These are phyloP conservation scores for Coptodon rendalli DNA, from an alignment of 2,113 vertebrate genomes.

Conservation along the genomic window DNA sequence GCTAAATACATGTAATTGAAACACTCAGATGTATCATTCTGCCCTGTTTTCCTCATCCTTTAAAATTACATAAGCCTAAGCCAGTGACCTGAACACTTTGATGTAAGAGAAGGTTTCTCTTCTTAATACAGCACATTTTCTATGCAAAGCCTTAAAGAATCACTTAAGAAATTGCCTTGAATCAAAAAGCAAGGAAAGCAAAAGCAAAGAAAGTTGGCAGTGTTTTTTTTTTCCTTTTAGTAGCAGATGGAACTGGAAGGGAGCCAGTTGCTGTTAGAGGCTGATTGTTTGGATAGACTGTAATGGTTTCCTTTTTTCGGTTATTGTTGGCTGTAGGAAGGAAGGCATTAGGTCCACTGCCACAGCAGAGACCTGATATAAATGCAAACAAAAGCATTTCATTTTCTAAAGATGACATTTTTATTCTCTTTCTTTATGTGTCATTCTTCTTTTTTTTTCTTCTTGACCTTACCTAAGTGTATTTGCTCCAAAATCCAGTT, in stretches of 20 bases:
- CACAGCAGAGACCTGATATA: neutral
- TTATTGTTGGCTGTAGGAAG: neutral
- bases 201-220: neutral
- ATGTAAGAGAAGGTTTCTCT: neutral
- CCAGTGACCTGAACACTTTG: neutral
- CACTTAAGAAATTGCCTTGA: neutral
- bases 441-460: neutral
- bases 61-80: neutral
- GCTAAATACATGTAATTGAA: neutral
- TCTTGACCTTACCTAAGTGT: neutral
- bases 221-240: neutral
- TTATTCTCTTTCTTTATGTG: neutral
- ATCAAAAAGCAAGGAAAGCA: neutral
- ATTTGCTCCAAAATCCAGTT: neutral
- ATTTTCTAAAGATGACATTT: fast-evolving
- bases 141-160: neutral
- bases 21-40: neutral
- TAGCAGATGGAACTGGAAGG: neutral
- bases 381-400: neutral
- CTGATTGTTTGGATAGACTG: neutral
- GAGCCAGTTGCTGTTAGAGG: neutral
- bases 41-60: neutral
- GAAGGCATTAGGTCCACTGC: neutral
- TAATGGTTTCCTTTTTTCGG: neutral
- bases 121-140: neutral